These are phyloP conservation scores for Cyclura pinguis DNA, from an alignment of 2,797 vertebrate species.

Conservation along the genomic window DNA sequence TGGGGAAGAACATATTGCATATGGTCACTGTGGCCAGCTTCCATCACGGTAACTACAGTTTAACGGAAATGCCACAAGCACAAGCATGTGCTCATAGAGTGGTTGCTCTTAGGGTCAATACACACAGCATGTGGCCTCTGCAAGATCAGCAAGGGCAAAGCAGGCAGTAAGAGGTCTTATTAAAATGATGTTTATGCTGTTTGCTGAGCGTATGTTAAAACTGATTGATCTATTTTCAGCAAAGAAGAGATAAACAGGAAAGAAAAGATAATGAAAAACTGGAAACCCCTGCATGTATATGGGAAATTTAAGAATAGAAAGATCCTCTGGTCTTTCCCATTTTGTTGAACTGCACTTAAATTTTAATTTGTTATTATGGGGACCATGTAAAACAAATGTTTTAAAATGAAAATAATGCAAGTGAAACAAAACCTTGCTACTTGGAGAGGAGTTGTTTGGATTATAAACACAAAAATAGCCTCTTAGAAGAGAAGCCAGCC, in stretches of 20 bases:
- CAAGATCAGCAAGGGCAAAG: not conserved
- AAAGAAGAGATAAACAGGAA: not conserved
- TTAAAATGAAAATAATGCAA: not conserved
- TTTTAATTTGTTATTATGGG: conserved; percentile 1
- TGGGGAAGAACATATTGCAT: not conserved
- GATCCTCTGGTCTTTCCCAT: not conserved
- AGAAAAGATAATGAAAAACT: not conserved
- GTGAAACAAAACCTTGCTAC: not conserved
- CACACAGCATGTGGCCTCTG: not conserved
- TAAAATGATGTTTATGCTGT: not conserved
- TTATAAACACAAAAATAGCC: not conserved
- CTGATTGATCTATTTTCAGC: not conserved
- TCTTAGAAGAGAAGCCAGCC: not conserved
- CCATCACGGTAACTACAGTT: not conserved
- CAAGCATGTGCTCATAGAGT: not conserved
- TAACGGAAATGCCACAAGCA: not conserved
- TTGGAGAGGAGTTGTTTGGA: not conserved
- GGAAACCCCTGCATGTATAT: too few relatives aligned
- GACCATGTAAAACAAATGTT: not conserved
- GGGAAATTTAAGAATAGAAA: not conserved
- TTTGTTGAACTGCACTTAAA: not conserved
- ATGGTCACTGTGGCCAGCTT: not conserved
- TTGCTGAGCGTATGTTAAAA: not conserved
- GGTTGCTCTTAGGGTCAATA: not conserved
- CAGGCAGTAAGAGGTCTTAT: not conserved